Evolutionary conservation across 2,113 vertebrate species (phyloP), one percentile per base, ranked within the genome.

Genomic region (Sinosuthora webbiana): DNA sequence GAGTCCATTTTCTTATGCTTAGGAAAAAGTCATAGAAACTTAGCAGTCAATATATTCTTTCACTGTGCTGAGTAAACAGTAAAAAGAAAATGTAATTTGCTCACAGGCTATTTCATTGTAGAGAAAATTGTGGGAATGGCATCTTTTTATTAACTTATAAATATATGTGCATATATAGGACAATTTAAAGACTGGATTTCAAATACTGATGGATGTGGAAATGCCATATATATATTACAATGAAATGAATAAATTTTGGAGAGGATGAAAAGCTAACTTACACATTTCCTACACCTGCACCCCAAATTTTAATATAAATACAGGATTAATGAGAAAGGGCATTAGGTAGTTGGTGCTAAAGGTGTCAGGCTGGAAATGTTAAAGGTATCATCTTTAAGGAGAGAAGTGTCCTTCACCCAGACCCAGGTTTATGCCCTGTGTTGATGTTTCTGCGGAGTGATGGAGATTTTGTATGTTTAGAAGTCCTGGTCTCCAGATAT

Each of bases 1-100:
- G 39, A 90, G 56, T 71, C 64, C 83, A 50, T 93, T 93, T 94
- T 87, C 80, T 63, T 87, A 56, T 53, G 24, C 52, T 57, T 19
- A 81, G 42, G 68, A 75, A 88, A 92, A 95, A 95, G 44, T 78
- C 53, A 60, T 68, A 69, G 94, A 91, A 94, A 93, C 70, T 89
- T 82, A 91, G 77, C 44, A 95, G 93, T 91, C 92, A 92, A 96
- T 96, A 90, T 87, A 78, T 96, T 95, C 82, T 83, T 92, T 87
- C 92, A 76, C 49, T 84, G 64, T 94, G 96, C 95, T 97, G 94
- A 96, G 79, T 96, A 96, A 97, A 97, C 95, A 95, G 76, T 86
- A 96, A 97, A 93, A 96, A 64, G 64, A 96, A 95, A 96, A 93
- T 90, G 69, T 53, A 97, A 96, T 95, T 89, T 96, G 83, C 92